phyloP scores from a whole-genome alignment of 2,113 vertebrate genomes.

The Brienomyrus brachyistius region DNA sequence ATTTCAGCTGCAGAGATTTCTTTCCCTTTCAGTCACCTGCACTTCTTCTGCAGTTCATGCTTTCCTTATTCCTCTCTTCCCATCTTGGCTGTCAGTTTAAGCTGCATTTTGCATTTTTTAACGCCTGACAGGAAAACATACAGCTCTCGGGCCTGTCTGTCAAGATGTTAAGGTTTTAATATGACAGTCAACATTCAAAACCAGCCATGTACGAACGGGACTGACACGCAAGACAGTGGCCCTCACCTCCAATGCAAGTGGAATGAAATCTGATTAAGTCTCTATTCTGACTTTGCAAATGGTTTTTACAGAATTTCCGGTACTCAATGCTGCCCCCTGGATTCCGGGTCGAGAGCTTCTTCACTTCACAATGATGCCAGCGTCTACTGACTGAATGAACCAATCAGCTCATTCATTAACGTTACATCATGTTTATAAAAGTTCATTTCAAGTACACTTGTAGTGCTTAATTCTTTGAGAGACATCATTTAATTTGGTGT shows the following conservation, averaged over 20 bases:
- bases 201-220: background rate
- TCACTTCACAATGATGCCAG: background rate
- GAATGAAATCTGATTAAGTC: background rate
- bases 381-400: background rate
- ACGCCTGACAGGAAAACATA: background rate
- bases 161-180: background rate
- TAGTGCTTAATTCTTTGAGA: background rate
- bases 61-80: background rate
- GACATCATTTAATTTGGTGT: background rate
- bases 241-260: background rate
- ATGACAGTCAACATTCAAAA: background rate
- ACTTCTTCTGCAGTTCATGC: background rate
- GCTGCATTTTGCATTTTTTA: background rate
- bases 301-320: background rate
- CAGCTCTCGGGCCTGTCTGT: background rate
- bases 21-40: background rate
- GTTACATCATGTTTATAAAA: background rate
- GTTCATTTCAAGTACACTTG: background rate
- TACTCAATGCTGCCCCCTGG: background rate
- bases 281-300: background rate
- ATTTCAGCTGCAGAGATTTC: background rate
- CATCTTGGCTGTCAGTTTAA: background rate
- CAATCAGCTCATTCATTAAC: background rate
- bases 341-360: background rate
- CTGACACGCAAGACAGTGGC: background rate